Base-by-base conservation (phyloP, 1,140 invertebrate genomes). In the Drosophila azteca region DNA sequence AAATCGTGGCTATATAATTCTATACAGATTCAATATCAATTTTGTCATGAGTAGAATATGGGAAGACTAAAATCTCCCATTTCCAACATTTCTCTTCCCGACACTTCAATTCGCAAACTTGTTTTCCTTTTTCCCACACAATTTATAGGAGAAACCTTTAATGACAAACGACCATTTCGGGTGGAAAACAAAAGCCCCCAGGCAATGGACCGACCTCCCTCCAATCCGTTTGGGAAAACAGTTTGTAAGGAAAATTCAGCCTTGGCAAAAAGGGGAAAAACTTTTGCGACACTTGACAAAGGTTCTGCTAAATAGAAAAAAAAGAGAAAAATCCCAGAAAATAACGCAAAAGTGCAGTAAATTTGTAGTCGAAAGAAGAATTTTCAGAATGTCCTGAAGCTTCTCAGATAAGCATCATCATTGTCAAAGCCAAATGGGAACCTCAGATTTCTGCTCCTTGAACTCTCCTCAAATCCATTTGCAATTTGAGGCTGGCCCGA, bases 261-360 rank as follows among this genome's bases (percentile, higher is more conserved):
- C 8, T 57, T 26, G 35, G n/a, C 11, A 35, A 67, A 57, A 24
- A 20, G 60, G 45, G 8, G 41, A 48, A 61, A 65, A 80, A 80
- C 64, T 71, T 80, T 68, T 60, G 29, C 44, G 67, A 72, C 74
- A 77, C 59, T 74, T 66, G 48, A 74, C 59, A 79, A 71, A 50
- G 66, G 78, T 74, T 50, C 22, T n/a, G 11, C 8, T 5, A 39
- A 39, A 39, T 39, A 13, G 1, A 39, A 13, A 39, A 39, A 39
- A 13, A 13, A 39, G 29, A 11, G 41, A 26, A 49, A 60, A 64
- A 45, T 61, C 29, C 11, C 31, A 31, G 55, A 26, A 39, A 39
- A 39, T 39, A 39, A 3, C 35, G 11, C 44, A 41, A 74, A 74
- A 77, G 57, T 75, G 57, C 65, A 52, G 52, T 78, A 65, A 63